phyloP scores from a whole-genome alignment of 2,113 vertebrate genomes.

The Euleptes europaea region DNA sequence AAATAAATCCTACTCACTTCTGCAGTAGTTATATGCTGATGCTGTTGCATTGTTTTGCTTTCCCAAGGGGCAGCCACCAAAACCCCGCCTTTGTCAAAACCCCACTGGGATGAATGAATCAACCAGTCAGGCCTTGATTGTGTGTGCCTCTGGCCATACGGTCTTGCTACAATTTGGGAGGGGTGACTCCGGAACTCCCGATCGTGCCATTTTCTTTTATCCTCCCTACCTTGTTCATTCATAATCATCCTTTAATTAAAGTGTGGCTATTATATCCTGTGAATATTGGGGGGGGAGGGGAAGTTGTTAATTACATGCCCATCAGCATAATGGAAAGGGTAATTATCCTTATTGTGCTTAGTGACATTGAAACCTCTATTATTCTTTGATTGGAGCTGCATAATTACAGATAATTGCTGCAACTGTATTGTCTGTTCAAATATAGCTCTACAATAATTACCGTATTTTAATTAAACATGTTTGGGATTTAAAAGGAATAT shows the following conservation, averaged over 20 bases:
- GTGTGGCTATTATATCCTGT: conserved; percentile 23
- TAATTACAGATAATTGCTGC: conserved; percentile 75
- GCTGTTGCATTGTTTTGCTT: neutral
- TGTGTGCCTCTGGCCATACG: neutral
- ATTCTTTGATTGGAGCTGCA: conserved; percentile 68
- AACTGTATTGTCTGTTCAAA: conserved; percentile 74
- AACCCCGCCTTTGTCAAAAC: neutral
- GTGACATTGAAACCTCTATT: conserved; percentile 78
- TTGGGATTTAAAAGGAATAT: conserved; percentile 66
- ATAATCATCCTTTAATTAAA: conserved; percentile 53
- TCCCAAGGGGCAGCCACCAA: neutral
- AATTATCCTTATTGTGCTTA: conserved; percentile 75
- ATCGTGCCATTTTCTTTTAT: conserved; percentile 14
- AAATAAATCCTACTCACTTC: neutral
- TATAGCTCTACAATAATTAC: conserved; percentile 71
- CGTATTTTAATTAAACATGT: conserved; percentile 78
- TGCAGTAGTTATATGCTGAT: neutral
- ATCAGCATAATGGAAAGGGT: conserved; percentile 75
- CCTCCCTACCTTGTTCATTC: conserved; percentile 44
- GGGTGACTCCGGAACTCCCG: neutral
- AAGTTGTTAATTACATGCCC: conserved; percentile 70
- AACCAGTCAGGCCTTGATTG: neutral
- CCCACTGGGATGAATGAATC: neutral
- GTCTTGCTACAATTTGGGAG: neutral
- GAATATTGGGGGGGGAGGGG: conserved; percentile 36